phyloP scores from a whole-genome alignment of 2,113 vertebrate species.

The Neolamprologus cancellatus region DNA sequence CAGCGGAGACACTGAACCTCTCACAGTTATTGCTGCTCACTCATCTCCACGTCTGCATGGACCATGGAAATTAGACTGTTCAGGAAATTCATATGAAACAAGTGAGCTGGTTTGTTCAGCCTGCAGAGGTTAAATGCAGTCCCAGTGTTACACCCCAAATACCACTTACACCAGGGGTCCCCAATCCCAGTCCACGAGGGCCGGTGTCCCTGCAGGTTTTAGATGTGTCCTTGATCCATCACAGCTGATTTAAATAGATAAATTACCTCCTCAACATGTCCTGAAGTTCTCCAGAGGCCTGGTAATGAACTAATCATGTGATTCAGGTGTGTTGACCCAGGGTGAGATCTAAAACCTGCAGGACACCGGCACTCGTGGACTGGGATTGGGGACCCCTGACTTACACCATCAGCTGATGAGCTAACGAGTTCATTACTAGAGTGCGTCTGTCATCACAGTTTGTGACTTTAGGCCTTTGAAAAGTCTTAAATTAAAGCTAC shows the following conservation, averaged over 20 bases:
- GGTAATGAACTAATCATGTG: no score
- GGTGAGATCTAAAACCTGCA: no score
- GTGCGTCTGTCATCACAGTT: background rate
- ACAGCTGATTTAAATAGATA: fast-evolving
- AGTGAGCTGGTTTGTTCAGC: background rate
- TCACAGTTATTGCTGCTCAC: background rate
- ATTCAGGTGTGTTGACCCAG: no score
- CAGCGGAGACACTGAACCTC: background rate
- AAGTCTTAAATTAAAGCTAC: background rate
- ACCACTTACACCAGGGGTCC: background rate
- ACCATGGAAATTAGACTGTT: background rate
- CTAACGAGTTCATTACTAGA: background rate
- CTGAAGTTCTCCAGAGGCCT: fast-evolving
- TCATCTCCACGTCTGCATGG: background rate
- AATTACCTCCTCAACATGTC: no score
- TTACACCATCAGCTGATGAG: background rate
- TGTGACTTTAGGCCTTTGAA: background rate
- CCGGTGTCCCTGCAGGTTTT: no score
- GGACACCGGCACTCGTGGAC: no score
- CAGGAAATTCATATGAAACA: background rate
- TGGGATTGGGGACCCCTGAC: no score
- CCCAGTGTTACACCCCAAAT: background rate
- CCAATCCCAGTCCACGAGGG: no score
- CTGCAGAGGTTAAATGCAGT: background rate
- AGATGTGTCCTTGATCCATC: no score